A percentile compares a stretch with the other conserved stretches of the same genome.
Conservation (phyloP, 2,113 vertebrate genomes). For the Mohoua ochrocephala region DNA sequence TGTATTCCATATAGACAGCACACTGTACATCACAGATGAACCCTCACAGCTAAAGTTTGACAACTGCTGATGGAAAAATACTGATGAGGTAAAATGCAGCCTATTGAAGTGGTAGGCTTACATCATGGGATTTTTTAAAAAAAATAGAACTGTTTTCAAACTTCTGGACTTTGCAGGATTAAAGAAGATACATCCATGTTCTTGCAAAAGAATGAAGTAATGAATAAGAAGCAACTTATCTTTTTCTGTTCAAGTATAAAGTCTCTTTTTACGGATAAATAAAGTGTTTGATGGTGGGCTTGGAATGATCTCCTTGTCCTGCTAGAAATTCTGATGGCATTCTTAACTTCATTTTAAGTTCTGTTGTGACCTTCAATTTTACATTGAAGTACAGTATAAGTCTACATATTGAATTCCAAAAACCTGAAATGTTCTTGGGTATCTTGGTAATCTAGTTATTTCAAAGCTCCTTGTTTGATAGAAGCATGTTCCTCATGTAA, state of each 20-base stretch:
- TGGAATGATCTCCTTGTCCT: not conserved
- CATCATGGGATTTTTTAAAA: not conserved
- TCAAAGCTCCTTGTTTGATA: not conserved
- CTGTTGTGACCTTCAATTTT: not conserved
- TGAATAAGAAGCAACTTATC: not conserved
- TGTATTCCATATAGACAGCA: not conserved
- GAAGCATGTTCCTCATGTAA: not conserved
- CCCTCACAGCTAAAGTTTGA: not conserved
- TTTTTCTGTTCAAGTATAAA: not conserved
- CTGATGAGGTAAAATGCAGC: not conserved
- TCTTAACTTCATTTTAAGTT: not conserved
- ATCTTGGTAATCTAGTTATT: not conserved
- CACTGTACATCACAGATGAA: not conserved
- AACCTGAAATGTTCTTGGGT: not conserved
- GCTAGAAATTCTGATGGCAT: not conserved
- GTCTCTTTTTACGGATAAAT: not conserved
- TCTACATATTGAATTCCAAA: not conserved
- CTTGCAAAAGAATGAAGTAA: not conserved
- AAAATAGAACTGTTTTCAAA: not conserved
- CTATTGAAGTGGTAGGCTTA: not conserved
- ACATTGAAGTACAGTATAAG: not conserved
- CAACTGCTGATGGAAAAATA: conserved; percentile 18
- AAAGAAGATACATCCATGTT: not conserved
- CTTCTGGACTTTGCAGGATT: not conserved
- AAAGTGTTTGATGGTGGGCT: not conserved